Evolutionary conservation across 2,888 invertebrate species (phyloP).

Genomic region (Aleiodes testaceus): DNA sequence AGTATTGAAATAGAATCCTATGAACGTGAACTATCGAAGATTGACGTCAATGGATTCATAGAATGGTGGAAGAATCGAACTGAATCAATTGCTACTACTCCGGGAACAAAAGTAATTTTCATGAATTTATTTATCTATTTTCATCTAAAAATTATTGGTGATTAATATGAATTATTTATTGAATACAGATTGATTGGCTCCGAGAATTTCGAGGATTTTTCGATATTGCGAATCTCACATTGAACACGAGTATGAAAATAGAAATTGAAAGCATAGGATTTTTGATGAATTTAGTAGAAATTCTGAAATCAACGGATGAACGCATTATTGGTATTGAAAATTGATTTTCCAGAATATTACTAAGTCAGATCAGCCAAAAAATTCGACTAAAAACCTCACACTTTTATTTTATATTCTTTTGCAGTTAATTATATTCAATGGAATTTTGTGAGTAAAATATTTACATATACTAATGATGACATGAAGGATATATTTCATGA

Average conservation of each 20-base stretch:
- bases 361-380: no score
- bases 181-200: not conserved
- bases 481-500: no score
- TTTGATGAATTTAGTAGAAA: not conserved
- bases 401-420: not conserved
- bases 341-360: no score
- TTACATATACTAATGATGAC: constrained; percentile 41
- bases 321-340: not conserved
- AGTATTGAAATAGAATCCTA: no score
- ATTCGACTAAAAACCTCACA: not conserved
- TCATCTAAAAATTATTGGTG: no score
- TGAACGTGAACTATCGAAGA: no score
- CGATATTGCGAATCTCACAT: not conserved
- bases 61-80: constrained; percentile 6
- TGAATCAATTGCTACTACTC: not conserved
- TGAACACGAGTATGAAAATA: not conserved
- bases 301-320: not conserved
- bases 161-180: constrained; percentile 15
- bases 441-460: constrained; percentile 45
- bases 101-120: not conserved
- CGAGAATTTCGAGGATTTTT: not conserved
- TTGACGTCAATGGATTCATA: not conserved
- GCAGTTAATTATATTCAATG: constrained; percentile 52
- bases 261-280: no score
- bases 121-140: no score